Conservation (phyloP, 2,113 vertebrate species). For the Hemiscyllium ocellatum region DNA sequence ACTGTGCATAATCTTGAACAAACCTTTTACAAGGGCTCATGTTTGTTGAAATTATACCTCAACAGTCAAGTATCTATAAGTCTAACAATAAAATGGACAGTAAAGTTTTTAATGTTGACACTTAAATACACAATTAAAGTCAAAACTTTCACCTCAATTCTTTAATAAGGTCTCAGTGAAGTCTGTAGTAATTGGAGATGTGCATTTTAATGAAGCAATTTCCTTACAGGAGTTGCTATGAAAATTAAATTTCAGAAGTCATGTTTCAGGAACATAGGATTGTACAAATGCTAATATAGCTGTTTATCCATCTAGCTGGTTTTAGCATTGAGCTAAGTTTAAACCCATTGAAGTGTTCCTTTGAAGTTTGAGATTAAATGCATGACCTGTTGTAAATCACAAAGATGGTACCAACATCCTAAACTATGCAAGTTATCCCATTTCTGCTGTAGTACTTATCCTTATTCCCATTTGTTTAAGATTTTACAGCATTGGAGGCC, state of each 20-base stretch:
- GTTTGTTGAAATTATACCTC: neutral
- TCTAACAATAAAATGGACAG: neutral
- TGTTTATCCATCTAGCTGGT: neutral
- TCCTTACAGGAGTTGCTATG: neutral
- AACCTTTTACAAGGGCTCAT: neutral
- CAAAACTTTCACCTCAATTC: neutral
- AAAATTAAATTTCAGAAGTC: neutral
- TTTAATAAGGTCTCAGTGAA: neutral
- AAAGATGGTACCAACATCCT: neutral
- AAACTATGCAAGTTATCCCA: neutral
- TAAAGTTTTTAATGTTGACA: neutral
- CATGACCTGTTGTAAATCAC: neutral
- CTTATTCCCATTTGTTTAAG: neutral
- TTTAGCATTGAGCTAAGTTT: neutral
- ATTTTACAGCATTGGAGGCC: neutral
- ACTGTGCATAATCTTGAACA: neutral
- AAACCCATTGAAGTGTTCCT: neutral
- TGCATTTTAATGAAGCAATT: neutral
- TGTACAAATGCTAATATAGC: neutral
- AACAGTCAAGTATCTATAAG: neutral
- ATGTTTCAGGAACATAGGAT: slow-evolving; percentile 1
- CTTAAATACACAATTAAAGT: neutral
- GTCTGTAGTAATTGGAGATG: neutral
- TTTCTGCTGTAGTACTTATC: no score
- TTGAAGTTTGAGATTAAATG: neutral